Evolutionary conservation across 2,113 vertebrate genomes (phyloP), one percentile per base, ranked within the genome.

Genomic region (Morone saxatilis): DNA sequence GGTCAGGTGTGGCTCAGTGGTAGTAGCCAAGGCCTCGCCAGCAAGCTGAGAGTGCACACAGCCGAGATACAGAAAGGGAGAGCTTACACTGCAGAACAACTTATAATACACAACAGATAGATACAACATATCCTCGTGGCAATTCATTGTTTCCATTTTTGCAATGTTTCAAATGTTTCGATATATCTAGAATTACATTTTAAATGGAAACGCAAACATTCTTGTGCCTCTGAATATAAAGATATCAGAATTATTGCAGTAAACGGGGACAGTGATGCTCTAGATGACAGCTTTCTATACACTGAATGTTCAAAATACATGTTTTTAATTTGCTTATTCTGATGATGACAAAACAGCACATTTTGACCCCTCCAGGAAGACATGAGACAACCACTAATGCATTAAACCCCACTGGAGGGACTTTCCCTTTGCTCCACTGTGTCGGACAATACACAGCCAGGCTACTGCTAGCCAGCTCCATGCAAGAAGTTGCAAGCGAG

Each of bases 1-100:
- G 65, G 86, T 91, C 88, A 91, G 90, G 86, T 87, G 91, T 80
- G 81, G 71, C 92, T 88, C 89, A 47, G 90, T 71, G 81, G 89
- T 89, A 60, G 74, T 76, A 77, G 76, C 83, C 73, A 19, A 20
- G 63, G 79, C 80, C 75, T 67, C 40, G 79, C 91, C 91, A 86
- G 71, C 78, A 71, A 88, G 83, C 86, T 77, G 79, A 71, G 87
- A 83, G 86, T 50, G 48, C 83, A 76, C 80, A 69, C 81, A 85
- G 80, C 71, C 78, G 70, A 70, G 9, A 79, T 68, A 79, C 68
- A 77, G 41, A 71, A 48, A 67, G 50, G 63, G 54, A 61, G 67
- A 73, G 65, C 75, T 74, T 65, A 69, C 65, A 63, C 72, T 68
- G 22, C 71, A 45, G 25, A 40, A 50, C 31, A 53, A n/a, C 25